Conservation (phyloP, 2,888 invertebrate genomes). For the Capitulum mitella region DNA sequence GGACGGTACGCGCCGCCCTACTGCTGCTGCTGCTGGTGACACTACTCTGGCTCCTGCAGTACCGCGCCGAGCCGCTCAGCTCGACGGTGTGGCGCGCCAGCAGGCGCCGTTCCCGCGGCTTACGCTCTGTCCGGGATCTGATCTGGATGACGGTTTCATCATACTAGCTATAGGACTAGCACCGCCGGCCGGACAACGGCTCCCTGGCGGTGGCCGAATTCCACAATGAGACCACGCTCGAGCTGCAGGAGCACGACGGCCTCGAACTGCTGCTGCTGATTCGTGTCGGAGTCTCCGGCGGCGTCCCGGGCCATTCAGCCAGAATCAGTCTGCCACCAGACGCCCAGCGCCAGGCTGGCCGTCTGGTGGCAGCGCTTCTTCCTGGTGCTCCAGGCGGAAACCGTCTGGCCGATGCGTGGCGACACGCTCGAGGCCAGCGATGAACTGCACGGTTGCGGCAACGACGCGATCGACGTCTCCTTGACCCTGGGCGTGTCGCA, state of each 20-base stretch:
- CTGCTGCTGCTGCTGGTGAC: slow-evolving; percentile 26
- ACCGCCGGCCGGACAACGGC: background rate
- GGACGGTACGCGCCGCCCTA: slow-evolving; percentile 30
- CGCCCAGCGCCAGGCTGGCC: background rate
- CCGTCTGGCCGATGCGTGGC: background rate
- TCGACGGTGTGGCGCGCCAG: background rate
- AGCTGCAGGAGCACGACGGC: background rate
- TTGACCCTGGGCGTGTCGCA: background rate
- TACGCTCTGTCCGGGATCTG: background rate
- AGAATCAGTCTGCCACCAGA: background rate
- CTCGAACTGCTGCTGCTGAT: too few relatives aligned
- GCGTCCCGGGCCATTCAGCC: background rate
- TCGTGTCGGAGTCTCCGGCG: too few relatives aligned
- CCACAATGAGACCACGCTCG: background rate
- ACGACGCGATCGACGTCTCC: background rate
- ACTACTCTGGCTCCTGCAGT: background rate
- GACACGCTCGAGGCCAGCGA: background rate
- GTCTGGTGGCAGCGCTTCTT: background rate
- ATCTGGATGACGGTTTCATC: background rate
- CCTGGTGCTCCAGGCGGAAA: background rate
- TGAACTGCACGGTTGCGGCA: background rate
- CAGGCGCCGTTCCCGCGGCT: slow-evolving; percentile 6
- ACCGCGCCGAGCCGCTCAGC: background rate
- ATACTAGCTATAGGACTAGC: background rate
- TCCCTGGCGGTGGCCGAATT: background rate